phyloP scores from a whole-genome alignment of 2,113 vertebrate genomes.

The Tretioscincus oriximinensis region DNA sequence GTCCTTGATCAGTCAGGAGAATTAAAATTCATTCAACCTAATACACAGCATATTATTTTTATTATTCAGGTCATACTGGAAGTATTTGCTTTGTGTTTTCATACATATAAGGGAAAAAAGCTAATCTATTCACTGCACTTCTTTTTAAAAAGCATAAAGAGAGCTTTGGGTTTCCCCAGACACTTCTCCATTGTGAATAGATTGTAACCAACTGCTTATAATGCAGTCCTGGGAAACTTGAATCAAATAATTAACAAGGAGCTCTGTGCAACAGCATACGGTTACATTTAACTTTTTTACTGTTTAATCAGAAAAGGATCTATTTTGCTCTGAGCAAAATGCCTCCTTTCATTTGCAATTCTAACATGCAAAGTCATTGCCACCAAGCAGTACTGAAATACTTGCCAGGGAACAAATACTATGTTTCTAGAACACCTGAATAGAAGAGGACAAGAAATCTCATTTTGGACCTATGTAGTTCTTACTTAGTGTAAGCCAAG shows the following conservation, averaged over 20 bases:
- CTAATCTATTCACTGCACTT: not conserved
- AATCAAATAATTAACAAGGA: accelerated
- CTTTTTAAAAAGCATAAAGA: not conserved
- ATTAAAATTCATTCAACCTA: not conserved
- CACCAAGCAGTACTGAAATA: not conserved
- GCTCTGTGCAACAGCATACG: not conserved
- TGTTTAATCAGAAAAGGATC: constrained; percentile 17
- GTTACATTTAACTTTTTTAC: constrained; percentile 5
- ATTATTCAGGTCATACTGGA: not conserved
- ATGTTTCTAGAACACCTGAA: accelerated
- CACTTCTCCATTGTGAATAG: not conserved
- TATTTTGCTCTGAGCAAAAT: not conserved
- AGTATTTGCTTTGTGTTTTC: not conserved
- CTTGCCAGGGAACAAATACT: accelerated
- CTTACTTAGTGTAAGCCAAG: not conserved
- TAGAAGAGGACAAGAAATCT: accelerated
- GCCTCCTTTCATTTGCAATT: constrained; percentile 22
- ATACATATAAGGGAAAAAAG: not conserved
- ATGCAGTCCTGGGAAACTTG: not conserved
- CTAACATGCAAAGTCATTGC: accelerated
- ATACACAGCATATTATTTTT: not conserved
- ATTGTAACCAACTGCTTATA: not conserved
- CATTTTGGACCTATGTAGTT: accelerated
- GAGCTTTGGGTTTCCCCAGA: not conserved
- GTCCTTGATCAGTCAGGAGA: not conserved